Evolutionary conservation across 30 jellyfish, hydroid and myxozoan species (phyloP), one percentile per base, ranked within the genome.

Genomic region (Catostylus mosaicus): DNA sequence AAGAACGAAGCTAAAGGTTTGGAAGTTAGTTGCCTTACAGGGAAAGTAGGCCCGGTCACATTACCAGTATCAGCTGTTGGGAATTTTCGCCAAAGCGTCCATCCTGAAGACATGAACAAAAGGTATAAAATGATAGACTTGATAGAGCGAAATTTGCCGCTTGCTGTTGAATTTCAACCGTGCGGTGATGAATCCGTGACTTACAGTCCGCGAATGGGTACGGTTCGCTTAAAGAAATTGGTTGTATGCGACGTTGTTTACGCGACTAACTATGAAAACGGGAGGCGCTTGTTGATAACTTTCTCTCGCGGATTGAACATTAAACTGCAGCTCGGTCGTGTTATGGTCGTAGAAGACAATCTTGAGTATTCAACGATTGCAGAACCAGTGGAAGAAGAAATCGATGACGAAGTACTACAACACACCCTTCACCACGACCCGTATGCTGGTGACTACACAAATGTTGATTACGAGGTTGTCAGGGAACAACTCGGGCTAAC

Each of bases 191-290:
- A 34, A 45, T 50, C 71, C 82, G 20, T 73, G 9, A 29, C 43
- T 18, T 88, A 88, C 85, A 77, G 97, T 26, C 94, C 97, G 0
- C 89, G 75, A 1, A 67, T 70, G 37, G 97, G 97, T 1, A 46
- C 27, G 2, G 67, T 88, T 4, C 27, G 74, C 11, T 38, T 88
- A 30, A 50, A 80, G 38, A 40, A 57, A 46, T 69, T 70, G 33
- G n/a, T 14, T 24, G 35, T 43, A 24, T 2, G 61, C 31, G 74
- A 73, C 51, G 50, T 85, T 11, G 78, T 88, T 11, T 74, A 66
- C 62, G 93, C 90, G 23, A 88, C 97, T 12, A 52, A 50, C 34
- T 72, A 80, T 43, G 73, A 75, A 32, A 93, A 88, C 24, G 82
- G 82, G 30, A 59, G 70, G 5, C 73, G 89, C 50, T 43, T 67